phyloP scores from a whole-genome alignment of 1,140 invertebrate species.

The Solenopsis fugax region DNA sequence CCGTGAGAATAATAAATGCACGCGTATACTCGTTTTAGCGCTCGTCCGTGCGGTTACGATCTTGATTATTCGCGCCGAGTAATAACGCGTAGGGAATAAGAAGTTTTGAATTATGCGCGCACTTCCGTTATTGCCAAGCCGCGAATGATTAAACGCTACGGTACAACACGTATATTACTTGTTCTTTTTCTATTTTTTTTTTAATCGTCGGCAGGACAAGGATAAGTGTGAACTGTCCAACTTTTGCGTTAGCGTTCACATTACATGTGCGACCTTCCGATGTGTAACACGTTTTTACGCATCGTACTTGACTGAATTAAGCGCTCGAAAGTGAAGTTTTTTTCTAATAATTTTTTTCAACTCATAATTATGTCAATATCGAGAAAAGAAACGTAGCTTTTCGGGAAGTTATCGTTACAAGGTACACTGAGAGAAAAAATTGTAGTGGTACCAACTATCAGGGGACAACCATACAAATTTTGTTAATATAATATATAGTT shows the following conservation, averaged over 20 bases:
- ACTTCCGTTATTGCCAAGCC: slow-evolving; percentile 43
- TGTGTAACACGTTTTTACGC: background rate
- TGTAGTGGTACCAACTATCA: too few species aligned
- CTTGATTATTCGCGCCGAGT: slow-evolving; percentile 38
- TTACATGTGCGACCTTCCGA: background rate
- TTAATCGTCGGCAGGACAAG: background rate
- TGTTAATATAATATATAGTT: too few species aligned
- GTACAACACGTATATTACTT: slow-evolving; percentile 11
- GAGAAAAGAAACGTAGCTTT: background rate
- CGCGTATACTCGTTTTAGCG: background rate
- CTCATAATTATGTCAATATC: background rate
- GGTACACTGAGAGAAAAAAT: too few species aligned
- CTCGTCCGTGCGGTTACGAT: slow-evolving; percentile 20
- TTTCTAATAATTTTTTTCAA: background rate
- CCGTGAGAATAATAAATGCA: slow-evolving; percentile 46
- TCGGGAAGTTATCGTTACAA: background rate
- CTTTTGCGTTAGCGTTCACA: slow-evolving; percentile 29
- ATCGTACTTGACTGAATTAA: background rate
- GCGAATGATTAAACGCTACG: slow-evolving; percentile 21
- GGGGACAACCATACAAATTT: too few species aligned
- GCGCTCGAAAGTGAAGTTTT: background rate
- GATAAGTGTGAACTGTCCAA: slow-evolving; percentile 14
- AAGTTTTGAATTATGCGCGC: slow-evolving; percentile 43
- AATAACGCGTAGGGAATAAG: slow-evolving; percentile 46
- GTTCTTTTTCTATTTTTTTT: slow-evolving; percentile 12